Base-by-base conservation (phyloP, 2,797 vertebrate genomes). In the Sitta carolinensis region DNA sequence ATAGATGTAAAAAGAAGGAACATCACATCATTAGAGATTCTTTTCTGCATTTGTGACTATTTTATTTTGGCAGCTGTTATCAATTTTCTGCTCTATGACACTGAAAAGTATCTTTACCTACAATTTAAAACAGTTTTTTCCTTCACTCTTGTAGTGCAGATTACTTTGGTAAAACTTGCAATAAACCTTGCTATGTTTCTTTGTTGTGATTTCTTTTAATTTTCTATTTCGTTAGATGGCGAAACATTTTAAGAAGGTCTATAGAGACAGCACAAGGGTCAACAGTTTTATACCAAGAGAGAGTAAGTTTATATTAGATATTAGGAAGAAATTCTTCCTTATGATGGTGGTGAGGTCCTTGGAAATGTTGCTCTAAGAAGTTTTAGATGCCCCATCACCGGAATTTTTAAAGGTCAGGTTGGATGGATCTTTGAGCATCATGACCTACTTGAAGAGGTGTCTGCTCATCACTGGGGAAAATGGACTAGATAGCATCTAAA, bases 381-480 rank as follows among this genome's bases (percentile, higher is more conserved):
- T 3, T 45, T 43, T 40, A 43, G n/a, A 76, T 57, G 3, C 3
- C 11, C 3, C 8, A 45, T 29, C 20, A 25, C 10, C 55, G 27
- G 17, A 42, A 26, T 7, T 15, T 5, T n/a, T 84, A 21, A 52
- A 76, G 13, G 10, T 7, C 29, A 48, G 15, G 11, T 10, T 48
- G 54, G 23, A 38, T 9, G 11, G 11, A 11, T 19, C 30, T 76
- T 47, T 72, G 42, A 61, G 48, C 23, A 48, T 16, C 8, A 5
- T 38, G 17, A 8, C n/a, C 13, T 47, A 30, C 4, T 21, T 40
- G 17, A 76, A 57, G n/a, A 16, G 11, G 8, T 32, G 5, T 1
- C 18, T 63, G 38, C 11, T 10, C 8, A 20, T 30, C 0, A 0
- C 10, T 38, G 13, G 3, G 6, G 10, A 13, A 22, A 10, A 54